phyloP scores from a whole-genome alignment of 2,797 vertebrate genomes.

The Bothrops alternatus region DNA sequence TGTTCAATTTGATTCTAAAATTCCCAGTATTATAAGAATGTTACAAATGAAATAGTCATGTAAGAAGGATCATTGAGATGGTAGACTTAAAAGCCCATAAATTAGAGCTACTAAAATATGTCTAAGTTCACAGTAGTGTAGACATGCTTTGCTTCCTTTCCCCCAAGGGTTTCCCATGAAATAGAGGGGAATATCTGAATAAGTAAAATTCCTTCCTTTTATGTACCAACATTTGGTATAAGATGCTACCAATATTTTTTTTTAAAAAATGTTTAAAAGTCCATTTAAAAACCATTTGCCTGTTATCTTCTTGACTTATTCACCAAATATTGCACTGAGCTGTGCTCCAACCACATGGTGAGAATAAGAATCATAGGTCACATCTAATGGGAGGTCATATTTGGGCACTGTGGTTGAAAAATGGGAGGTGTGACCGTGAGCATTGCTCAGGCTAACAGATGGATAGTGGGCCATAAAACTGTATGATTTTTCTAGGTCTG shows the following conservation, averaged over 20 bases:
- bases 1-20: neutral
- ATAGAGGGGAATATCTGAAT: neutral
- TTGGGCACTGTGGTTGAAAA: slow-evolving; percentile 76
- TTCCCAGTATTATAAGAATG: neutral
- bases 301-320: slow-evolving; percentile 65
- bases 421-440: slow-evolving; percentile 78
- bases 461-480: slow-evolving; percentile 79
- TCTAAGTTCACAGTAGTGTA: neutral
- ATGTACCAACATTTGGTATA: neutral
- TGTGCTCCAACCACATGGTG: slow-evolving; percentile 80
- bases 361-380: slow-evolving; percentile 85
- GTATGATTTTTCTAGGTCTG: slow-evolving; percentile 86
- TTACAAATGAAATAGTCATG: neutral
- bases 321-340: slow-evolving; percentile 82
- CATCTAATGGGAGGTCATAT: slow-evolving; percentile 88
- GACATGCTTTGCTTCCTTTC: neutral
- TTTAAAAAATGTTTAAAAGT: neutral
- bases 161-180: neutral
- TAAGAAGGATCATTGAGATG: neutral
- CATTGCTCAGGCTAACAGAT: slow-evolving; percentile 72
- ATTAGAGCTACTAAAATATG: neutral
- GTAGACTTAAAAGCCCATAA: neutral
- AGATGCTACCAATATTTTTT: rapidly evolving
- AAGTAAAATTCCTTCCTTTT: rapidly evolving
- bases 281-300: neutral